These are phyloP conservation scores for Cotesia chilonis DNA, from an alignment of 1,140 invertebrate genomes.

Conservation along the genomic window DNA sequence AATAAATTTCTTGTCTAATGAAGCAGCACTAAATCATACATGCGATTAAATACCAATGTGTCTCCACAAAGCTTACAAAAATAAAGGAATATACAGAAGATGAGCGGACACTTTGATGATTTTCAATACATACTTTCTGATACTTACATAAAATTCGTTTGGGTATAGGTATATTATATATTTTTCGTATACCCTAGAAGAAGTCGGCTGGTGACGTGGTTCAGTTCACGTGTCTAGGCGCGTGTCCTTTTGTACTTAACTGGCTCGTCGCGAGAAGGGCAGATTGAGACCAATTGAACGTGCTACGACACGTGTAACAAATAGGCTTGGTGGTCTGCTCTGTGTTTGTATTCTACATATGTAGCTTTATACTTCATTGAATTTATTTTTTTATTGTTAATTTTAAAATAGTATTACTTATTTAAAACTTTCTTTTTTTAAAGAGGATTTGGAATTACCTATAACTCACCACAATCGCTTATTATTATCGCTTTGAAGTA, in stretches of 20 bases:
- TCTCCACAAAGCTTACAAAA: background rate
- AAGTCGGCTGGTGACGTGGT: slow-evolving; percentile 41
- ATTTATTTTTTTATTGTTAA: slow-evolving; percentile 14
- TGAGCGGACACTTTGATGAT: slow-evolving; percentile 32
- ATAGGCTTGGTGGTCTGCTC: slow-evolving; percentile 54
- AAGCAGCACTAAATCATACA: slow-evolving; percentile 50
- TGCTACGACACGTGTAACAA: slow-evolving; percentile 55
- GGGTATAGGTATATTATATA: background rate
- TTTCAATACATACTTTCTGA: slow-evolving; percentile 45
- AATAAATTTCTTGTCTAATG: slow-evolving; percentile 45
- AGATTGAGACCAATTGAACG: slow-evolving; percentile 46
- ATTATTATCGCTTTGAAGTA: too few relatives aligned
- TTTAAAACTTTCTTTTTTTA: slow-evolving; percentile 1
- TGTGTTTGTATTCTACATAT: slow-evolving; percentile 47
- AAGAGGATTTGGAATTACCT: background rate
- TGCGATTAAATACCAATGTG: slow-evolving; percentile 42
- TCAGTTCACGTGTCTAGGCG: slow-evolving; percentile 48
- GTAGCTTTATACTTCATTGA: slow-evolving; percentile 20
- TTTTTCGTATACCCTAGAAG: slow-evolving; percentile 14
- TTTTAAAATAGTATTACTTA: background rate
- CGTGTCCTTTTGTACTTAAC: slow-evolving; percentile 44
- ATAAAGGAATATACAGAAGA: slow-evolving; percentile 2
- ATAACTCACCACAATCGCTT: too few relatives aligned
- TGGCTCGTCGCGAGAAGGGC: slow-evolving; percentile 40
- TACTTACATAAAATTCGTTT: slow-evolving; percentile 40